These are phyloP conservation scores for Falco naumanni DNA, from an alignment of 2,797 vertebrate species.

Conservation along the genomic window DNA sequence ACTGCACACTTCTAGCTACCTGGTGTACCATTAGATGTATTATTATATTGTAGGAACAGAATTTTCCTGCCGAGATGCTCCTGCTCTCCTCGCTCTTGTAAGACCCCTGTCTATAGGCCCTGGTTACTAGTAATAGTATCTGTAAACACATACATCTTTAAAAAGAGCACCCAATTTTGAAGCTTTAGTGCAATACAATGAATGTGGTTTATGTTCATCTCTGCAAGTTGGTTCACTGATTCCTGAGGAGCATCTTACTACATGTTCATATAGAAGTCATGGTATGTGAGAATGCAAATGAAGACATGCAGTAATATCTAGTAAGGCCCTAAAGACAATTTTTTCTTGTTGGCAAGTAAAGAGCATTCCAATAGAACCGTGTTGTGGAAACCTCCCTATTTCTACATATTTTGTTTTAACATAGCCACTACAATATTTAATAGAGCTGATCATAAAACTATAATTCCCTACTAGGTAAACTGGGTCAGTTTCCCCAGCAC, in stretches of 20 bases:
- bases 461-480: neutral
- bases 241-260: neutral
- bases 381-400: neutral
- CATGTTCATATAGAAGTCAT: neutral
- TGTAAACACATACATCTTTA: neutral
- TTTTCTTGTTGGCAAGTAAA: neutral
- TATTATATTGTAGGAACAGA: neutral
- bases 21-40: accelerated
- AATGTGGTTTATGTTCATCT: neutral
- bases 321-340: neutral
- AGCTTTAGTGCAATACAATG: neutral
- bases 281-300: neutral
- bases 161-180: neutral
- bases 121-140: neutral
- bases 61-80: neutral
- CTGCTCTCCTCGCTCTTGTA: neutral
- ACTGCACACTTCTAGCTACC: neutral
- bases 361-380: neutral
- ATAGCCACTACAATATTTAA: neutral
- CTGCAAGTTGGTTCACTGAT: neutral
- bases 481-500: neutral
- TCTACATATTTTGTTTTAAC: neutral
- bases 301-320: neutral
- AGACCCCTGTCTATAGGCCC: neutral
- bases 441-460: neutral